Evolutionary conservation across 1,140 invertebrate genomes (phyloP).

Genomic region (Temnothorax nylanderi): DNA sequence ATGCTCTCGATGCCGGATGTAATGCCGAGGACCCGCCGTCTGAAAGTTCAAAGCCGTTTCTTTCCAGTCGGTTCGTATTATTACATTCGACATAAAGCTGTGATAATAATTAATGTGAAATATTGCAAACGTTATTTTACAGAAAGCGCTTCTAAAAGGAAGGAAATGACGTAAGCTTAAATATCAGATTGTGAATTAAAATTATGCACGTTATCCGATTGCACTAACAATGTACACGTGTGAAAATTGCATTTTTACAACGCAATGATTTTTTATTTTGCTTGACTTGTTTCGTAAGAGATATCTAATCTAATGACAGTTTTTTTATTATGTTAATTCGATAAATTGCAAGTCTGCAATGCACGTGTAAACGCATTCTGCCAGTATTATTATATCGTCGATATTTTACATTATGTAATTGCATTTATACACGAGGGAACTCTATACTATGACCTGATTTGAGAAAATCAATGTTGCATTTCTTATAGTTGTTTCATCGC

Average conservation of each 20-base stretch:
- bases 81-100: not conserved
- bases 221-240: not conserved
- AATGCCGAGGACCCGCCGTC: slow-evolving; percentile 86
- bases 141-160: not conserved
- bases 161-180: not conserved
- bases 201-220: not conserved
- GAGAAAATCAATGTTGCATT: slow-evolving; percentile 54
- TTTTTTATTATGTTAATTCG: not conserved
- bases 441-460: slow-evolving; percentile 44
- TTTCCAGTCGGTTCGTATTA: not conserved
- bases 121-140: not conserved
- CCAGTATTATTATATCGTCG: not conserved
- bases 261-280: not conserved
- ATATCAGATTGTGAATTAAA: not conserved
- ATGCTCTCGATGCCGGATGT: slow-evolving; percentile 88
- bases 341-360: slow-evolving; percentile 17
- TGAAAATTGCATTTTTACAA: not conserved
- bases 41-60: slow-evolving; percentile 71
- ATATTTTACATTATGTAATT: slow-evolving; percentile 42
- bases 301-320: not conserved
- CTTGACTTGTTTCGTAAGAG: not conserved
- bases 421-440: slow-evolving; percentile 17
- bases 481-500: not conserved
- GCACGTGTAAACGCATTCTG: not conserved
- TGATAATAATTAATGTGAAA: not conserved